phyloP scores from a whole-genome alignment of 2,113 vertebrate species.

The Xiphophorus maculatus region DNA sequence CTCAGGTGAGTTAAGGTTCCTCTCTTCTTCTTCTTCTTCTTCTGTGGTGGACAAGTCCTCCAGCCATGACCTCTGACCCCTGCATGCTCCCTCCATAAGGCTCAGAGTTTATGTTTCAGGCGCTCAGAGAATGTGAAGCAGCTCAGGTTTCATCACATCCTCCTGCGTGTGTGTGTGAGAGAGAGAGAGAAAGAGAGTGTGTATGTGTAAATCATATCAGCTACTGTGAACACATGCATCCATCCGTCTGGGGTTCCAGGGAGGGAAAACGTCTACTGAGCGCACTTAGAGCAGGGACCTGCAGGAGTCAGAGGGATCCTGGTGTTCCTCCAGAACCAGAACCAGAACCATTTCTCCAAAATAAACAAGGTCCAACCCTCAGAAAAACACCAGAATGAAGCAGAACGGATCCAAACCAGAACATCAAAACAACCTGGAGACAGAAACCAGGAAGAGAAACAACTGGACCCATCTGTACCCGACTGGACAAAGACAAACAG shows the following conservation, averaged over 20 bases:
- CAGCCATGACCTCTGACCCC: not conserved
- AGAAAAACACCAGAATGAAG: not conserved
- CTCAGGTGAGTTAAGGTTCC: conserved; percentile 48
- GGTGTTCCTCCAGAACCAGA: not conserved
- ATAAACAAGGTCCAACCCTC: not conserved
- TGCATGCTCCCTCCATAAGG: conserved; percentile 23
- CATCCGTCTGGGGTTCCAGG: not conserved
- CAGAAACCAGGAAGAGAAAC: no score
- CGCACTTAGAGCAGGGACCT: not conserved
- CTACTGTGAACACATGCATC: not conserved
- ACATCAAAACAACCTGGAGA: not conserved
- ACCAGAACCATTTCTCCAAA: not conserved
- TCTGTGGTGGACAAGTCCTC: not conserved
- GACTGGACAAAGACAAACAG: no score
- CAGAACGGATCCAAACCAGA: not conserved
- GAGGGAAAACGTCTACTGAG: not conserved
- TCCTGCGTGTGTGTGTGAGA: not conserved
- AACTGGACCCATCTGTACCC: no score
- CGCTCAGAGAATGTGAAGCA: conserved; percentile 43
- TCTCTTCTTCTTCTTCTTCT: conserved; percentile 6
- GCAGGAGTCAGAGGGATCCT: not conserved
- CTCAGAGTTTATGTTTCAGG: conserved; percentile 32
- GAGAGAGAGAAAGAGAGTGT: not conserved
- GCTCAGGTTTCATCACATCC: conserved; percentile 49
- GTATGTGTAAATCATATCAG: not conserved